These are phyloP conservation scores for Globodera rostochiensis DNA, from an alignment of 1,140 invertebrate genomes.

Conservation along the genomic window DNA sequence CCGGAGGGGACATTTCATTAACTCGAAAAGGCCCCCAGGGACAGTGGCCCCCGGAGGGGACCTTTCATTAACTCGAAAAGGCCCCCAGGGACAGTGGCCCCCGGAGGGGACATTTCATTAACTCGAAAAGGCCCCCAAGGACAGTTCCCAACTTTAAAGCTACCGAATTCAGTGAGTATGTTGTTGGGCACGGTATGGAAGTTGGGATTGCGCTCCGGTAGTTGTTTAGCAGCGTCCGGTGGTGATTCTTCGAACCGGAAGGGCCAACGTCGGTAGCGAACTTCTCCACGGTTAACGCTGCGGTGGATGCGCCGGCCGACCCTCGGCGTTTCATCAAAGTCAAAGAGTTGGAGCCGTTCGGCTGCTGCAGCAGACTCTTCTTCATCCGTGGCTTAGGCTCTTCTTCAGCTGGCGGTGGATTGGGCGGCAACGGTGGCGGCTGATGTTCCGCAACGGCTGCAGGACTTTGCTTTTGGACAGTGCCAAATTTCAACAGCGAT, in stretches of 20 bases:
- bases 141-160: too few species aligned
- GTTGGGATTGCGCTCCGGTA: neutral
- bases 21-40: too few species aligned
- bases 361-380: neutral
- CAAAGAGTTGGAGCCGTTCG: neutral
- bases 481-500: neutral
- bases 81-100: too few species aligned
- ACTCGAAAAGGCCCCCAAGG: too few species aligned
- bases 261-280: neutral
- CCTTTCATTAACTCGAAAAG: too few species aligned
- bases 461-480: neutral
- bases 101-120: too few species aligned
- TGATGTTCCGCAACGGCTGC: neutral
- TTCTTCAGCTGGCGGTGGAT: neutral
- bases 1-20: too few species aligned
- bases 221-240: neutral
- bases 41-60: too few species aligned
- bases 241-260: neutral
- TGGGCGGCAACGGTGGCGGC: neutral
- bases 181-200: neutral
- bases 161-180: too few species aligned
- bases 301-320: too few species aligned
- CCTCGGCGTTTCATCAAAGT: neutral
- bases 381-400: neutral
- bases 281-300: neutral